These are phyloP conservation scores for Champsocephalus esox DNA, from an alignment of 2,797 vertebrate species.

Conservation along the genomic window DNA sequence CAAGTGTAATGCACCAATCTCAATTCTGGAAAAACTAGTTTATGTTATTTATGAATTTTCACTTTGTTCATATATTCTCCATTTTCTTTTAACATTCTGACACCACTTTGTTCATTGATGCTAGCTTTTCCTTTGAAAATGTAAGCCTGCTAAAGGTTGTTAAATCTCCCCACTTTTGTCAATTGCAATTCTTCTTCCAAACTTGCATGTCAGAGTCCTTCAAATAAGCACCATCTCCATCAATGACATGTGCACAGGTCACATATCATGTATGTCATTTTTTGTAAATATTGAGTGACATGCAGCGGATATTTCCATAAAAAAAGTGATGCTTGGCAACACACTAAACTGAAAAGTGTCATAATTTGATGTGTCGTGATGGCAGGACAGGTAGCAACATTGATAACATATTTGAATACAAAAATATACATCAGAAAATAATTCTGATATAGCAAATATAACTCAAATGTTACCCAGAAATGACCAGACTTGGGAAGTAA, in stretches of 20 bases:
- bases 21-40: slow-evolving; percentile 23
- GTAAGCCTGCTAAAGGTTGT: slow-evolving; percentile 32
- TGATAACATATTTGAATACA: slow-evolving; percentile 35
- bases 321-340: slow-evolving; percentile 57
- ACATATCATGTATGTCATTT: slow-evolving; percentile 63
- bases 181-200: slow-evolving; percentile 48
- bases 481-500: background rate
- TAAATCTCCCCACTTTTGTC: slow-evolving; percentile 48
- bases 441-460: slow-evolving; percentile 14
- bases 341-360: slow-evolving; percentile 55
- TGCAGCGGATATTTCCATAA: slow-evolving; percentile 59
- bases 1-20: slow-evolving; percentile 54
- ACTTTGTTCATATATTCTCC: background rate
- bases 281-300: slow-evolving; percentile 68
- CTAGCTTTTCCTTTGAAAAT: slow-evolving; percentile 31
- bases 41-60: slow-evolving; percentile 31
- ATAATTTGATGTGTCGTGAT: slow-evolving; percentile 54
- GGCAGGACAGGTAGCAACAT: slow-evolving; percentile 51
- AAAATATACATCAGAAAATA: slow-evolving; percentile 49
- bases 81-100: slow-evolving; percentile 7
- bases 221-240: slow-evolving; percentile 40
- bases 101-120: slow-evolving; percentile 8
- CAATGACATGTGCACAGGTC: slow-evolving; percentile 59
- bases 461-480: slow-evolving; percentile 18
- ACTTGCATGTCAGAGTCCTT: slow-evolving; percentile 60